Percentiles rank a stretch among this genome's conserved stretches.
Conservation (phyloP, 2,888 invertebrate genomes). For the Marronus borbonicus region DNA sequence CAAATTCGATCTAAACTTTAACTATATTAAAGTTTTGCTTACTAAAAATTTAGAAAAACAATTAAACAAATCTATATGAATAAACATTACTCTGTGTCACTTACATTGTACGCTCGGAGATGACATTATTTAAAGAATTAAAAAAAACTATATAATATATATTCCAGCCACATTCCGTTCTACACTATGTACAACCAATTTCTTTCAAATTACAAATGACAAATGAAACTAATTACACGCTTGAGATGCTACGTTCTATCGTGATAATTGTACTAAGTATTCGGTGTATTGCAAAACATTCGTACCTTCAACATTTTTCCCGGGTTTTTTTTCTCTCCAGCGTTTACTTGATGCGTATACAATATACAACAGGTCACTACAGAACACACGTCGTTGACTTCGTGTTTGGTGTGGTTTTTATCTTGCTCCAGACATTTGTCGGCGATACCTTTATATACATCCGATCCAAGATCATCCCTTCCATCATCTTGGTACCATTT, state of each 20-base stretch:
- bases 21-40: no score
- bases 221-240: neutral
- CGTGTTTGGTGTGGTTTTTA: slow-evolving; percentile 27
- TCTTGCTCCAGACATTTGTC: slow-evolving; percentile 35
- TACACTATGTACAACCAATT: neutral
- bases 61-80: neutral
- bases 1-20: no score
- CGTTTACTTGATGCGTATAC: slow-evolving; percentile 10
- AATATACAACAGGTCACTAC: slow-evolving; percentile 28
- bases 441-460: slow-evolving; percentile 29
- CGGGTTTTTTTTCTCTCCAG: neutral
- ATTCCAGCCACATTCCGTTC: neutral
- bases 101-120: neutral
- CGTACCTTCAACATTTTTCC: slow-evolving; percentile 41
- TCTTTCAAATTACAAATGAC: neutral
- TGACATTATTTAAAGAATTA: neutral
- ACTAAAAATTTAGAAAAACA: neutral
- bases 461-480: slow-evolving; percentile 43
- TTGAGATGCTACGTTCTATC: neutral
- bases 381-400: slow-evolving; percentile 6
- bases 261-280: slow-evolving; percentile 4
- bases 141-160: neutral
- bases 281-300: neutral
- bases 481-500: slow-evolving; percentile 38
- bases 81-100: neutral